Base-by-base conservation (phyloP, 2,888 invertebrate genomes). In the Nephrocerus scutellatus region DNA sequence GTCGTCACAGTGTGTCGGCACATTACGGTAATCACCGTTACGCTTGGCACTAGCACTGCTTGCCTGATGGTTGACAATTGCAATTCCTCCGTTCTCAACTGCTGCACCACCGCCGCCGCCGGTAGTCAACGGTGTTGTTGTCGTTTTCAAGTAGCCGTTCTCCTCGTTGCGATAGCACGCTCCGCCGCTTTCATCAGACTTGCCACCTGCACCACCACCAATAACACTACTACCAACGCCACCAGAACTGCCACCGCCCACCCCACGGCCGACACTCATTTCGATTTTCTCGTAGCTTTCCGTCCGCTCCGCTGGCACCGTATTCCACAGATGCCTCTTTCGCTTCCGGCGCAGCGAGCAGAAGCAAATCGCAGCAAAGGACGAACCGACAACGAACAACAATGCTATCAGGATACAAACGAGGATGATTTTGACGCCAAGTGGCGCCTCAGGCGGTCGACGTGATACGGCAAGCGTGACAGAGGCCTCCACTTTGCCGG, bases 251-350 rank as follows among this genome's bases (percentile, higher is more conserved):
- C 39, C 42, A 7, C 29, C 44, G 18, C 44, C 48, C 50, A 71
- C 70, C 25, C 62, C 57, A 51, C 73, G 74, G 52, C 78, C 75
- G 62, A 77, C 80, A 36, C 64, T 60, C 72, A 82, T 76, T 61
- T 84, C 84, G 49, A 85, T 84, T 71, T 84, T 85, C 62, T 84
- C 84, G 59, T 84, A 84, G 65, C 78, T 82, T 55, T 83, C 82
- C 47, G 70, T 62, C 44, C 73, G 67, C 9, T 70, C 65, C 14
- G 70, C 63, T 16, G 66, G 70, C 46, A 62, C 60, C 10, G 65
- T 64, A 49, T 62, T 67, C 67, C 66, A 66, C 34, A 65, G 47
- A 14, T 76, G 73, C 61, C 77, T 72, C 60, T 78, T 75, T 52
- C 77, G 74, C 59, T 78, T 79, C 13, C 61, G 54, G 47, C 79